Base-by-base conservation (phyloP, 2,797 vertebrate species). In the Cynopterus sphinx region DNA sequence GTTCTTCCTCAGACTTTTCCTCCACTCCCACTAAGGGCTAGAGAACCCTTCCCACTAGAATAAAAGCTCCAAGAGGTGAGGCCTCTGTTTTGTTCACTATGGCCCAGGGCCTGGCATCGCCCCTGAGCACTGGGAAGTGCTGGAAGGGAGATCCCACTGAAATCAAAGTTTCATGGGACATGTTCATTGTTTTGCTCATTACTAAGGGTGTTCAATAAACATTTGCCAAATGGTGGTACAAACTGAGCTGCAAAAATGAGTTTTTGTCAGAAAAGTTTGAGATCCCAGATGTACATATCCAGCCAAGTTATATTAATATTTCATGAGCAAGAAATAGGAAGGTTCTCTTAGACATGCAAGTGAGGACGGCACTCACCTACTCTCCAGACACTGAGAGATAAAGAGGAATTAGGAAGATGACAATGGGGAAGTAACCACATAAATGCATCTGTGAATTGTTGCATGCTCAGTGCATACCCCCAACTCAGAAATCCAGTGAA, bases 311-410 rank as follows among this genome's bases (percentile, higher is more conserved):
- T 51, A 28, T 67, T 77, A 46, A 46, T 16, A 43, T 39, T 70
- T 91, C 46, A 51, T 1, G 33, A 26, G 49, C 86, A 93, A 77
- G 63, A 93, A 90, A 81, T 3, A 86, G 78, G 46, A 84, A 93
- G 49, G 16, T 51, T 77, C 71, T 75, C 36, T 24, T 43, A 43
- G 31, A 71, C 53, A 16, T 5, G 26, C n/a, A 70, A 63, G 73
- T 51, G 36, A 93, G 71, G 79, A 61, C 28, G 16, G 21, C 31
- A 81, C 51, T 46, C 65, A 28, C 5, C 75, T 26, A 9, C n/a
- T 63, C 46, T 87, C n/a, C 39, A 94, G 90, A 63, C 57, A 39
- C 12, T 33, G 63, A 74, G 43, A 63, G 71, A 87, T 12, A 85
- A 77, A 91, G 43, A 49, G 65, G 49, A 55, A 46, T 31, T 19